Conservation (phyloP, 2,113 vertebrate species). For the Tychaedon coryphoeus region DNA sequence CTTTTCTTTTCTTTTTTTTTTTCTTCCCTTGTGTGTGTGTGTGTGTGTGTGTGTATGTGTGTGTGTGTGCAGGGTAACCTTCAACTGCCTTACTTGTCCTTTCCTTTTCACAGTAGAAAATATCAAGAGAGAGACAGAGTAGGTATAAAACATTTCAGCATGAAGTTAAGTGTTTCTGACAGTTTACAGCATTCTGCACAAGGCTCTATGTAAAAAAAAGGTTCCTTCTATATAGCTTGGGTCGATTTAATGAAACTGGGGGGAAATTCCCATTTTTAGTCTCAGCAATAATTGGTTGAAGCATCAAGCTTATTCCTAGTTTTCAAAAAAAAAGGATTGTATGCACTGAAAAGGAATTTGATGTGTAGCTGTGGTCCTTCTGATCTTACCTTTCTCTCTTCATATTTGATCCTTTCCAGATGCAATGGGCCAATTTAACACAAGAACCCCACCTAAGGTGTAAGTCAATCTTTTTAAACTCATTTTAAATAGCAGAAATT, state of each 20-base stretch:
- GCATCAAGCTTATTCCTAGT: background rate
- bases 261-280: background rate
- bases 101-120: slow-evolving; percentile 33
- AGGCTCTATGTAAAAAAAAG: background rate
- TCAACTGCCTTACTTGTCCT: slow-evolving; percentile 49
- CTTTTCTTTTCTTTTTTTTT: background rate
- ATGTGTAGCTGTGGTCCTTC: background rate
- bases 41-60: background rate
- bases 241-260: background rate
- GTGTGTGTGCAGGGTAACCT: slow-evolving; percentile 19
- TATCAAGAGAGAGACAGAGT: slow-evolving; percentile 13
- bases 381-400: background rate
- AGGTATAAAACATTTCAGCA: slow-evolving; percentile 16
- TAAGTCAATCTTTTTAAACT: background rate
- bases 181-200: slow-evolving; percentile 14
- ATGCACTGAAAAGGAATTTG: background rate
- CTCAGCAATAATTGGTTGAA: background rate
- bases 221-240: background rate
- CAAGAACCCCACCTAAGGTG: background rate
- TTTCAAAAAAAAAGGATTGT: background rate
- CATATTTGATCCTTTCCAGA: background rate
- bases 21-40: background rate
- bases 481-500: background rate
- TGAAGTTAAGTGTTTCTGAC: slow-evolving; percentile 25
- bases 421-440: background rate